A percentile compares a stretch with the other conserved stretches of the same genome.
Evolutionary conservation across 2,797 vertebrate genomes (phyloP).

Genomic region (Sphenodon punctatus): DNA sequence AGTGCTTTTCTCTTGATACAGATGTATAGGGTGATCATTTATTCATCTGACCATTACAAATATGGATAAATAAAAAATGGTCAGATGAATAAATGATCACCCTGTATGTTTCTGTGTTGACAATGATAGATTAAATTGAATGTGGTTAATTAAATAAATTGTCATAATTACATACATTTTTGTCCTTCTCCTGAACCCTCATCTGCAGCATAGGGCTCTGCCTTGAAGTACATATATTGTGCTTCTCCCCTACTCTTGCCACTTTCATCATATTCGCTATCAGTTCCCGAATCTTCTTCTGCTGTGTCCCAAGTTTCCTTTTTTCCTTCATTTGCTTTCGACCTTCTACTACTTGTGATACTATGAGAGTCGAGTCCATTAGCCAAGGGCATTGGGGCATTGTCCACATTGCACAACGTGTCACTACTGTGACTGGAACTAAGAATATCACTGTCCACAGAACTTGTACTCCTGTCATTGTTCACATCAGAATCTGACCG

Average conservation of each 20-base stretch:
- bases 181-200: constrained; percentile 85
- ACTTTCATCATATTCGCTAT: constrained; percentile 97
- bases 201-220: constrained; percentile 86
- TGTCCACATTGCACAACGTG: constrained; percentile 96
- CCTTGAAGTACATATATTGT: constrained; percentile 92
- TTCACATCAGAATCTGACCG: constrained; percentile 97
- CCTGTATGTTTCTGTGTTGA: too few relatives aligned
- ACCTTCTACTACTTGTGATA: constrained; percentile 96
- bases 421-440: constrained; percentile 99
- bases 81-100: too few relatives aligned
- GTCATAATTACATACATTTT: constrained; percentile 92
- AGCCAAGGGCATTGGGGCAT: constrained; percentile 87
- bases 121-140: too few relatives aligned
- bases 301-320: constrained; percentile 99
- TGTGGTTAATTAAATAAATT: too few relatives aligned
- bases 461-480: constrained; percentile 98
- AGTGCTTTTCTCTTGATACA: too few relatives aligned
- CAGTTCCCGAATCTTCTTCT: constrained; percentile 97
- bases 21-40: too few relatives aligned
- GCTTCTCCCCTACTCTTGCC: constrained; percentile 90
- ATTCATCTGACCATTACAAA: too few relatives aligned
- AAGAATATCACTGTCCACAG: constrained; percentile 98
- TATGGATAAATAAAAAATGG: too few relatives aligned
- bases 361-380: constrained; percentile 97
- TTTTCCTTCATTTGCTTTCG: constrained; percentile 96